These are phyloP conservation scores for Gasteruption jaculator DNA, from an alignment of 2,888 invertebrate genomes.

Conservation along the genomic window DNA sequence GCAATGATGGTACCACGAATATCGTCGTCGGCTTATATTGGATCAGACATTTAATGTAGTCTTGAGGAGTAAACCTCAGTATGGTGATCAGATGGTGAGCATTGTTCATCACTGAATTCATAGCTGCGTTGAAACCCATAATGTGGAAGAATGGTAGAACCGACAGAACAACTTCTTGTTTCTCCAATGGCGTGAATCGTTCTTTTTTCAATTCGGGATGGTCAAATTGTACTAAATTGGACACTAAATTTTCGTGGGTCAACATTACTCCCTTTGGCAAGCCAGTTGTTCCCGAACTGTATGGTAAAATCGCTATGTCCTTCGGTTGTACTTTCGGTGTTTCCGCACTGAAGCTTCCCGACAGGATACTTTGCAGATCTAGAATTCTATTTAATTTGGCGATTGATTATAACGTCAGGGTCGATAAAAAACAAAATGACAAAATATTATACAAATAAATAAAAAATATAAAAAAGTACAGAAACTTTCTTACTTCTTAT, in stretches of 20 bases:
- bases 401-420: no score
- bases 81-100: constrained; percentile 65
- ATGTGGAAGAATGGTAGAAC: constrained; percentile 78
- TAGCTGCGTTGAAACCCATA: constrained; percentile 68
- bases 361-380: constrained; percentile 47
- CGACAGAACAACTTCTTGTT: constrained; percentile 58
- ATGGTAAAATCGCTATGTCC: constrained; percentile 48
- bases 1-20: constrained; percentile 73
- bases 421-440: background rate
- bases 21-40: constrained; percentile 61
- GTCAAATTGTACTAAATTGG: constrained; percentile 55
- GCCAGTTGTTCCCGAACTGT: constrained; percentile 69
- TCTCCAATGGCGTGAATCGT: constrained; percentile 52
- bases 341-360: constrained; percentile 44
- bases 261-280: constrained; percentile 77
- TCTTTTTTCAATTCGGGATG: constrained; percentile 53
- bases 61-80: constrained; percentile 70
- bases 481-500: constrained; percentile 36
- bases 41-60: constrained; percentile 63
- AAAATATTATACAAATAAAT: background rate
- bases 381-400: constrained; percentile 33
- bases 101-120: constrained; percentile 58
- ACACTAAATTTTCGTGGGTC: constrained; percentile 65
- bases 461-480: background rate
- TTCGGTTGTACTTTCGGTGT: constrained; percentile 39